These are phyloP conservation scores for Drosophila varians DNA, from an alignment of 1,140 invertebrate species.

Conservation along the genomic window DNA sequence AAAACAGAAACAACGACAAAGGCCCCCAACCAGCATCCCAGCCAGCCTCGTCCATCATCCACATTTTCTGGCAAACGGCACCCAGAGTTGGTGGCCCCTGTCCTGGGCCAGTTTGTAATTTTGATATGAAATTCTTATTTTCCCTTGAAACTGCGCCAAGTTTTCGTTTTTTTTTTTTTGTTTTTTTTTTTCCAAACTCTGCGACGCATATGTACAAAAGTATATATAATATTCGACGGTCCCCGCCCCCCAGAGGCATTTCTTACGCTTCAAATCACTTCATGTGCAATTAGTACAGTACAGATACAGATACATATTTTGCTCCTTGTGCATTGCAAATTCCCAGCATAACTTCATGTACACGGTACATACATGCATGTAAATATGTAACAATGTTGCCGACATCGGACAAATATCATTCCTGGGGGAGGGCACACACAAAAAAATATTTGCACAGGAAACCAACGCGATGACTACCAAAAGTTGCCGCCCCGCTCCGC, in stretches of 20 bases:
- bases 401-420: slow-evolving; percentile 51
- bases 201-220: slow-evolving; percentile 25
- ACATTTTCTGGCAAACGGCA: slow-evolving; percentile 21
- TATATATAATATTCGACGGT: too few relatives aligned
- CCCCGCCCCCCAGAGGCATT: slow-evolving; percentile 44
- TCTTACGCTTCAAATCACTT: slow-evolving; percentile 80
- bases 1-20: background rate
- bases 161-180: slow-evolving; percentile 44
- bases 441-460: slow-evolving; percentile 71
- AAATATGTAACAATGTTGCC: slow-evolving; percentile 32
- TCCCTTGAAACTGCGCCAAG: slow-evolving; percentile 75
- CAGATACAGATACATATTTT: slow-evolving; percentile 47
- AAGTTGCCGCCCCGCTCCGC: slow-evolving; percentile 8
- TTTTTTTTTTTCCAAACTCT: slow-evolving; percentile 67
- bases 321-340: slow-evolving; percentile 43
- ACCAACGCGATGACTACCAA: slow-evolving; percentile 67
- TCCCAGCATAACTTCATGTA: slow-evolving; percentile 72
- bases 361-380: slow-evolving; percentile 46
- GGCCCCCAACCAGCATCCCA: slow-evolving; percentile 7
- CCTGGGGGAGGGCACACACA: slow-evolving; percentile 52
- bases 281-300: slow-evolving; percentile 78
- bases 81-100: slow-evolving; percentile 32
- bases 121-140: slow-evolving; percentile 65
- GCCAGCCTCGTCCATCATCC: slow-evolving; percentile 62
- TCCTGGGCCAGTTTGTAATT: slow-evolving; percentile 68